These are phyloP conservation scores for Ctenochaetus hawaiiensis DNA, from an alignment of 2,797 vertebrate genomes.

Conservation along the genomic window DNA sequence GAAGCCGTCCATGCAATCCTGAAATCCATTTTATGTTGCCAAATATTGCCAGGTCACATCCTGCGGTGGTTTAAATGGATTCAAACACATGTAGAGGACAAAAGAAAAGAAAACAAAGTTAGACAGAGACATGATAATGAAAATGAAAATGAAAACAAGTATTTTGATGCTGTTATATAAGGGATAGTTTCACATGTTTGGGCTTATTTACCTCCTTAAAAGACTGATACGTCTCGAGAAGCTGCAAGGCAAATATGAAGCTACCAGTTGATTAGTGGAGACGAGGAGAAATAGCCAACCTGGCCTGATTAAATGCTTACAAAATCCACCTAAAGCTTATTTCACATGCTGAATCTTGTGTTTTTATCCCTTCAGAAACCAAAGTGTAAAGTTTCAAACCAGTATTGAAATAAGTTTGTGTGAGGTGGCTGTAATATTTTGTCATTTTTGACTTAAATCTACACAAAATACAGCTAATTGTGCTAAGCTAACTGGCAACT, in stretches of 20 bases:
- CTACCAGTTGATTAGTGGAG: not conserved
- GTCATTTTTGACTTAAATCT: not conserved
- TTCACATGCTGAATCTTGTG: not conserved
- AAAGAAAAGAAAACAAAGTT: constrained; percentile 1
- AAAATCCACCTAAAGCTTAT: not conserved
- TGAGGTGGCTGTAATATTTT: no score
- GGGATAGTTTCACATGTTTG: not conserved
- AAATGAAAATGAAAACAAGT: not conserved
- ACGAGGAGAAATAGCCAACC: not conserved
- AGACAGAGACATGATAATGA: constrained; percentile 8
- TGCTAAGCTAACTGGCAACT: not conserved
- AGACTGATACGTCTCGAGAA: not conserved
- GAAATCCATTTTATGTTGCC: constrained; percentile 49
- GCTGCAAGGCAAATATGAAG: not conserved
- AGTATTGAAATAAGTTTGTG: no score
- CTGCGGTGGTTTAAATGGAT: constrained; percentile 51
- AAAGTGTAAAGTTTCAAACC: accelerated
- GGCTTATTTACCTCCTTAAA: not conserved
- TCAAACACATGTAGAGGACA: constrained; percentile 43
- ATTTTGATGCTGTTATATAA: not conserved
- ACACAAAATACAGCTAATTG: not conserved
- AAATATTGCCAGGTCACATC: constrained; percentile 39
- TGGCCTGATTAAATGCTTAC: no score
- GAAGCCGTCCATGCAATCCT: constrained; percentile 26
- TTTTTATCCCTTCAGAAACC: not conserved